Base-by-base conservation (phyloP, 2,888 invertebrate species). In the Trypoxylon attenuatum region DNA sequence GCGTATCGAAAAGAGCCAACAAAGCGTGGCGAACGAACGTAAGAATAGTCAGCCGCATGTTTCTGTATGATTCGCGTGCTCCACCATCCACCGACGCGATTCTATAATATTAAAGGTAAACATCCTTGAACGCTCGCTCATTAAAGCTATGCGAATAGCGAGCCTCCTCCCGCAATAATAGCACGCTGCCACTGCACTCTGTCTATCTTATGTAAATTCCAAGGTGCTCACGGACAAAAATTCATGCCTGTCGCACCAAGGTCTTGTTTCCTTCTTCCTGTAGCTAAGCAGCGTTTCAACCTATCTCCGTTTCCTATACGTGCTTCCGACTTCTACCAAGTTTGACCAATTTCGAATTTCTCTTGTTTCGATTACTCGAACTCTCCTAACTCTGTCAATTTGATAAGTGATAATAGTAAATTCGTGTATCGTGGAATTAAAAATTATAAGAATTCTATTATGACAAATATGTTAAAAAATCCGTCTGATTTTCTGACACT, bases 61-160 rank as follows among this genome's bases (percentile, higher is more conserved):
- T n/a, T n/a, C 55, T 33, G 27, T 1, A 33, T 33, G n/a, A 13
- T 46, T 56, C 66, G 63, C 71, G 56, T 59, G 59, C 54, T 47
- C 25, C 65, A n/a, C n/a, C n/a, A n/a, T n/a, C n/a, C n/a, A n/a
- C 56, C 18, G 50, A 13, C 33, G 59, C 46, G 63, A 73, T 81
- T 82, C 79, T 79, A 79, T 82, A 81, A 85, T 77, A 84, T 84
- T 79, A 83, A 74, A 82, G 79, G 77, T 78, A 84, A 83, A 84
- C 79, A 85, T 83, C 84, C 81, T 84, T 82, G 83, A 81, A 79
- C 73, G 81, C 72, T 75, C 71, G 78, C 79, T 80, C 81, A 84
- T 86, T 84, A 84, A 78, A 81, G 62, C 78, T 71, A 76, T 69
- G 81, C 73, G 69, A 68, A 69, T 55, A 10, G 33, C 33, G 33